A percentile compares a stretch with the other conserved stretches of the same genome.
phyloP scores from a whole-genome alignment of 1,140 invertebrate genomes.

The Trissolcus basalis region DNA sequence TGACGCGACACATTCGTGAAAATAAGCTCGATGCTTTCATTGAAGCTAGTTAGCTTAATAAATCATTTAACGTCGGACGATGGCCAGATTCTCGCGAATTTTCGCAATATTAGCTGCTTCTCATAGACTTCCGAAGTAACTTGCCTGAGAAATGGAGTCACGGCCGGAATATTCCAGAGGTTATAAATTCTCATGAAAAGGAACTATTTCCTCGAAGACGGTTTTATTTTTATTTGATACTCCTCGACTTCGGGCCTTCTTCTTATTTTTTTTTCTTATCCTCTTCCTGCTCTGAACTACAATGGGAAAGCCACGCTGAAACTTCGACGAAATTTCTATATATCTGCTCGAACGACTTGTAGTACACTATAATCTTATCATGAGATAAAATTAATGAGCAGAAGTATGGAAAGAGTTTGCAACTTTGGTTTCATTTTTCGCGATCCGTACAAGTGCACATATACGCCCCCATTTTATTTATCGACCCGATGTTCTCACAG shows the following conservation, averaged over 20 bases:
- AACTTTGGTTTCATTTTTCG: conserved; percentile 12
- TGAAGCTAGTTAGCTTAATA: conserved; percentile 26
- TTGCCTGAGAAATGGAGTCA: conserved; percentile 42
- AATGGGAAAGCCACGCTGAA: conserved; percentile 17
- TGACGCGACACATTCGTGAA: too few relatives aligned
- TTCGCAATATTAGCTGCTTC: conserved; percentile 32
- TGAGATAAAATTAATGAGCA: conserved; percentile 45
- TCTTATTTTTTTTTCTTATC: conserved; percentile 19
- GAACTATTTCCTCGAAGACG: conserved; percentile 39
- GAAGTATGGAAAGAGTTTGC: conserved; percentile 20
- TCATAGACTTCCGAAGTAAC: conserved; percentile 36
- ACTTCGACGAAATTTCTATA: conserved; percentile 17
- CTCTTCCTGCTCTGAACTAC: conserved; percentile 13
- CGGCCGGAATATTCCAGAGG: conserved; percentile 38
- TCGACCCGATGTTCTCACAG: background rate
- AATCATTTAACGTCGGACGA: conserved; percentile 25
- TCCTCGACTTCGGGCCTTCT: background rate
- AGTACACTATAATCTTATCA: conserved; percentile 30
- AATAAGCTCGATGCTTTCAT: too few relatives aligned
- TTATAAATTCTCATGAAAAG: conserved; percentile 52
- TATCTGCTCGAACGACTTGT: conserved; percentile 8
- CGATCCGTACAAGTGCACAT: conserved; percentile 4
- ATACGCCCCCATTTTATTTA: conserved; percentile 22
- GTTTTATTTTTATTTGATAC: conserved; percentile 55
- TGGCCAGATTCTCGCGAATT: conserved; percentile 30